Percentiles rank a stretch among this genome's conserved stretches.
phyloP scores from a whole-genome alignment of 2,888 invertebrate genomes.

The Drosophila maculinotata region DNA sequence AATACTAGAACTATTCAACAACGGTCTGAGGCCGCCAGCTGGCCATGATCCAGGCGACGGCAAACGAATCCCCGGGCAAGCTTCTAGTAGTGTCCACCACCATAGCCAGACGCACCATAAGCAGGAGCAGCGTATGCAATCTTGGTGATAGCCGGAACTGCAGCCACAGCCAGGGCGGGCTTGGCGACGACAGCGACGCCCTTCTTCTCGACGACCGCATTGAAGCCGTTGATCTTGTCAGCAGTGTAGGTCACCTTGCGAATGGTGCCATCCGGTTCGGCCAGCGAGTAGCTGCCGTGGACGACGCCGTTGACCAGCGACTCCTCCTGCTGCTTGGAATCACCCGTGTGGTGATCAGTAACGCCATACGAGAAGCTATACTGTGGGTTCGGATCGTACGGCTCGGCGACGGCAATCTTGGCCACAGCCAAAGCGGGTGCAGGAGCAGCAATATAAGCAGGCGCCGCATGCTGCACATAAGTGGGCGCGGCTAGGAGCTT shows the following conservation, averaged over 20 bases:
- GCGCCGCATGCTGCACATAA: constrained; percentile 67
- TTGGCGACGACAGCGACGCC: constrained; percentile 69
- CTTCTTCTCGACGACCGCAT: constrained; percentile 83
- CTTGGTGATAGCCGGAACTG: constrained; percentile 73
- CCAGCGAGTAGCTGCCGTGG: constrained; percentile 84
- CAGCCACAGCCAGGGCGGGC: constrained; percentile 58
- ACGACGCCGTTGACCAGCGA: constrained; percentile 84
- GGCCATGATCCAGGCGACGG: no score
- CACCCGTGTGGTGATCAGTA: constrained; percentile 83
- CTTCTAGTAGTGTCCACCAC: constrained; percentile 64
- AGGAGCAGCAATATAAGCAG: constrained; percentile 68
- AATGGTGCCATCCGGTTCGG: constrained; percentile 84
- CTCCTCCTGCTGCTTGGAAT: constrained; percentile 84
- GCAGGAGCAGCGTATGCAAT: constrained; percentile 56
- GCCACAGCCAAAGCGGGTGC: constrained; percentile 71
- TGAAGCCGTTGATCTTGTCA: constrained; percentile 84
- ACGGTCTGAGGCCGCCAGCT: constrained; percentile 44
- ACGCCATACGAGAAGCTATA: constrained; percentile 84
- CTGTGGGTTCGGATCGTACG: constrained; percentile 83
- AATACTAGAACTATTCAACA: constrained; percentile 72
- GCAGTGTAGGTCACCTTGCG: constrained; percentile 84
- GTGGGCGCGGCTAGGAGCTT: constrained; percentile 58
- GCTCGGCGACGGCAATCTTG: constrained; percentile 71
- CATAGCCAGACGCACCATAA: constrained; percentile 55
- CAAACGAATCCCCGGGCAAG: constrained; percentile 17